A percentile compares a stretch with the other conserved stretches of the same genome.
Conservation (phyloP, 2,797 vertebrate species). For the Sebastolobus alascanus region DNA sequence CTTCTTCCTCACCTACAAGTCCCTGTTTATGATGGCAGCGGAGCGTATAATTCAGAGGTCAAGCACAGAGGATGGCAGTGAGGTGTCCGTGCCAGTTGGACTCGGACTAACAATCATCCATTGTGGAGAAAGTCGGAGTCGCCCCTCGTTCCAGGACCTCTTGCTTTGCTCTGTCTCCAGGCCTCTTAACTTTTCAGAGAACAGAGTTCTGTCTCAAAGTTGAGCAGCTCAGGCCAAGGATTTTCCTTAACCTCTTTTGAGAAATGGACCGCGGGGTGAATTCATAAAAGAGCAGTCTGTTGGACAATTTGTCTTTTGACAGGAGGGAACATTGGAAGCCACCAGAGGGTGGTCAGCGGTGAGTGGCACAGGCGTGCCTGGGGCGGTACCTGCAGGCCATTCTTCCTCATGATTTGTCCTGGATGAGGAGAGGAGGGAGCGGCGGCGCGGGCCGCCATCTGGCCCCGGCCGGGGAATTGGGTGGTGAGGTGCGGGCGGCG, state of each 20-base stretch:
- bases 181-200: conserved; percentile 78
- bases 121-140: conserved; percentile 45
- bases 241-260: conserved; percentile 89
- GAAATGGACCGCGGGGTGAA: conserved; percentile 91
- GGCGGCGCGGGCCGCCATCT: conserved; percentile 90
- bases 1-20: conserved; percentile 26
- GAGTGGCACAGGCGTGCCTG: conserved; percentile 88
- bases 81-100: conserved; percentile 40
- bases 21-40: conserved; percentile 52
- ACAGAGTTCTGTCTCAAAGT: conserved; percentile 83
- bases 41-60: conserved; percentile 47
- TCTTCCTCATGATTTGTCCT: conserved; percentile 87
- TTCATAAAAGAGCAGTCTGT: conserved; percentile 85
- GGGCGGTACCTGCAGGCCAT: conserved; percentile 92
- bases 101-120: conserved; percentile 30
- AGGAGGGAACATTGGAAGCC: conserved; percentile 89
- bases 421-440: conserved; percentile 73
- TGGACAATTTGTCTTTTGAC: conserved; percentile 98
- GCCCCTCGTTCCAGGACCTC: conserved; percentile 20
- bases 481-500: conserved; percentile 86
- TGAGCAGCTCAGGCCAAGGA: conserved; percentile 87
- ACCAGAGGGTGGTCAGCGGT: conserved; percentile 88
- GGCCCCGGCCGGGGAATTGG: conserved; percentile 95
- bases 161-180: conserved; percentile 47
- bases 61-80: conserved; percentile 25